phyloP scores from a whole-genome alignment of 2,797 vertebrate species.

The Gephyroberyx darwinii region DNA sequence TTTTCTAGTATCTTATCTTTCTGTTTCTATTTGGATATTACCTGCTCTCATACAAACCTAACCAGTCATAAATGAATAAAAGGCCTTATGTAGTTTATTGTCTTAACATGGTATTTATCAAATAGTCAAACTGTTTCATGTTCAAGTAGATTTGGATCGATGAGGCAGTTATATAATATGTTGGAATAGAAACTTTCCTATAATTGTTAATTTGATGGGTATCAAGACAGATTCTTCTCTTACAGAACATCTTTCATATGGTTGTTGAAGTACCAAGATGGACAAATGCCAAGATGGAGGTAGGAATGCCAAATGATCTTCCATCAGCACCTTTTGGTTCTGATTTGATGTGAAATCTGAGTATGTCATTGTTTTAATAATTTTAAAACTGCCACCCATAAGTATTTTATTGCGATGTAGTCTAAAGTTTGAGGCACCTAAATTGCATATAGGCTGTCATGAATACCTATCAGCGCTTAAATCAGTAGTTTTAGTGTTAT shows the following conservation, averaged over 20 bases:
- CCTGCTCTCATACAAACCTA: neutral
- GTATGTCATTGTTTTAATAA: too few species aligned
- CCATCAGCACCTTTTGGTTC: too few species aligned
- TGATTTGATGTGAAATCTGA: too few species aligned
- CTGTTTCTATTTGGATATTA: constrained; percentile 4
- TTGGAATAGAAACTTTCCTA: neutral
- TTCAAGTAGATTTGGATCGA: neutral
- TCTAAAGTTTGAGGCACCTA: too few species aligned
- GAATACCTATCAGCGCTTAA: too few species aligned
- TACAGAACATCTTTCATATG: constrained; percentile 93
- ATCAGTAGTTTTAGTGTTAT: neutral
- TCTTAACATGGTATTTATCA: neutral
- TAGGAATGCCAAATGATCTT: constrained; percentile 61
- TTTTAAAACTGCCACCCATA: too few species aligned
- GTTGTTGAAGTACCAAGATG: constrained; percentile 97
- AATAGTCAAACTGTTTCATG: too few species aligned
- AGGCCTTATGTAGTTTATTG: neutral
- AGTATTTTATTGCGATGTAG: neutral
- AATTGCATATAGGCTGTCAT: too few species aligned
- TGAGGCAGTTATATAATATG: neutral
- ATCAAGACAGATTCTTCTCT: constrained; percentile 25
- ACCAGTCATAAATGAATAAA: neutral
- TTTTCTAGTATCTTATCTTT: constrained; percentile 46
- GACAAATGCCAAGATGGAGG: constrained; percentile 99
- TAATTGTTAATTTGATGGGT: neutral